Conservation (phyloP, 2,797 vertebrate genomes). For the Myotis findleyi region DNA sequence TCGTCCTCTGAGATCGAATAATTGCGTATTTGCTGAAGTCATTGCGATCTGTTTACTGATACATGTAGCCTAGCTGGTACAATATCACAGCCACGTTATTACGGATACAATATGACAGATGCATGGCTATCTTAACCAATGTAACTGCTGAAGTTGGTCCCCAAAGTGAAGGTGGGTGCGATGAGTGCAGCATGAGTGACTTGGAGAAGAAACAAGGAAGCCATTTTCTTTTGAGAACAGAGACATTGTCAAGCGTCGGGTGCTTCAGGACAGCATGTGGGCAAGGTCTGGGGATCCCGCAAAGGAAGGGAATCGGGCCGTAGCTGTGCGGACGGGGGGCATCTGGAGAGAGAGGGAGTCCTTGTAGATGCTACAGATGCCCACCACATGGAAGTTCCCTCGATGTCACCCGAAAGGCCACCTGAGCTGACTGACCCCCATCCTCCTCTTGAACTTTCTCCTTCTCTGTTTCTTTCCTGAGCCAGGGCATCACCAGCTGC, state of each 20-base stretch:
- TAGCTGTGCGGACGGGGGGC: too few relatives aligned
- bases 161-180: too few relatives aligned
- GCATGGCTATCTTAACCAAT: neutral
- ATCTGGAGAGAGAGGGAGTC: neutral
- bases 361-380: neutral
- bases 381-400: neutral
- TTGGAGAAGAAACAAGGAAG: neutral
- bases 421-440: neutral
- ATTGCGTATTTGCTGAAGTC: neutral
- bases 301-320: neutral
- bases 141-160: neutral
- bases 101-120: neutral
- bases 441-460: neutral
- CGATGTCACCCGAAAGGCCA: neutral
- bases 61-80: neutral
- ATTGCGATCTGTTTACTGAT: neutral
- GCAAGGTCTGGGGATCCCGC: neutral
- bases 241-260: neutral
- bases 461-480: neutral
- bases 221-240: neutral
- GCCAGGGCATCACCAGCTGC: too few relatives aligned
- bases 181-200: neutral
- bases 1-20: neutral
- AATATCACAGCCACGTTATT: neutral
- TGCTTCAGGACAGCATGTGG: neutral